Base-by-base conservation (phyloP, 2,113 vertebrate genomes). In the Dipodomys ordii region DNA sequence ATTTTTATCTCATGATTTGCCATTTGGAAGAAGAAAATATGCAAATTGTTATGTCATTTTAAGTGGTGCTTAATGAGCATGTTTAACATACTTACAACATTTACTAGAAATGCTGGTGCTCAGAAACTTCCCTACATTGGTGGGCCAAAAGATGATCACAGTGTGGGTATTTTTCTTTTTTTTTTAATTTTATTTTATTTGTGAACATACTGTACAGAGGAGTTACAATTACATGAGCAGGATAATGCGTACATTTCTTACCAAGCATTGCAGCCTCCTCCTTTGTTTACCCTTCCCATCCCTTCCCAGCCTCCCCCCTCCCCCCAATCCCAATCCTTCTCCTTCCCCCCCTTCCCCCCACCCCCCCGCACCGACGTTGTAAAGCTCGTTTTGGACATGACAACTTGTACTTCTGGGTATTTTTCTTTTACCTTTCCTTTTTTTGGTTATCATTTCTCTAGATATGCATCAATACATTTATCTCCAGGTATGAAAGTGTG, bases 391-490 rank as follows among this genome's bases (percentile, higher is more conserved):
- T n/a, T n/a, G n/a, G n/a, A n/a, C n/a, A n/a, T n/a, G n/a, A n/a
- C n/a, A n/a, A n/a, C n/a, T n/a, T n/a, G n/a, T n/a, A n/a, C n/a
- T n/a, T n/a, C n/a, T 53, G 44, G 30, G 32, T 84, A 90, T 92
- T 95, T 85, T 77, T 84, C 25, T 71, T 89, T 16, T 49, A 11
- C 12, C 49, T 12, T 49, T 49, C 49, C 49, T 91, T 15, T 93
- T 15, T 90, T 80, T 88, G 53, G 13, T 65, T 68, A 95, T 93
- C 69, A 95, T 73, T 92, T 95, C 35, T 83, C 32, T 84, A 87
- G 77, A 92, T 49, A 95, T 96, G 91, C 87, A 94, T 86, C 95
- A 88, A 73, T 30, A 62, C 92, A 49, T 32, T 83, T 93, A 79
- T 46, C 65, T 91, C 67, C 46, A 88, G 89, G 68, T 72, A 92